Evolutionary conservation across 2,797 vertebrate genomes (phyloP).

Genomic region (Delichon dasypus): DNA sequence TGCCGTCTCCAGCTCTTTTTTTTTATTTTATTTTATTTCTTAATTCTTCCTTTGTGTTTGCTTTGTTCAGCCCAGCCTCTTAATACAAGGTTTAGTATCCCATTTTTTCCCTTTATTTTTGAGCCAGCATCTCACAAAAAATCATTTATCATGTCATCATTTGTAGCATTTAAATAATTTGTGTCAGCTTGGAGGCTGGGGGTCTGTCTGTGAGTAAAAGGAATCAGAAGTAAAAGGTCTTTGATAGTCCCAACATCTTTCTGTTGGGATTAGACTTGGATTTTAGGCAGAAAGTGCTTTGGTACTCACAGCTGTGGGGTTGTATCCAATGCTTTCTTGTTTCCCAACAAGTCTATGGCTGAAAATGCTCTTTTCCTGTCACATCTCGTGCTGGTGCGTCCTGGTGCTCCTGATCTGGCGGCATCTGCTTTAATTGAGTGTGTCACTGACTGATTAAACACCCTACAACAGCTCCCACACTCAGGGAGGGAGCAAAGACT

Average conservation of each 20-base stretch:
- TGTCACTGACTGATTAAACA: background rate
- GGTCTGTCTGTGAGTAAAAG: background rate
- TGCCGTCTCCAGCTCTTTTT: background rate
- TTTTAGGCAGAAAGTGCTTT: background rate
- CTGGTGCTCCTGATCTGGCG: background rate
- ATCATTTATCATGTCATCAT: background rate
- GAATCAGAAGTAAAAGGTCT: background rate
- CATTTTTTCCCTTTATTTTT: background rate
- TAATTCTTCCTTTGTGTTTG: slow-evolving; percentile 39
- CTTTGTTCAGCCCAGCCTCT: background rate
- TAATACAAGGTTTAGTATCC: background rate
- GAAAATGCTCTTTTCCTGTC: background rate
- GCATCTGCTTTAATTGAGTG: background rate
- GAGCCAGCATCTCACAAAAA: background rate
- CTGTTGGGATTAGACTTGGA: background rate
- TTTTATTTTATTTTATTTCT: background rate
- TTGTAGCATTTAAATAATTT: slow-evolving; percentile 12
- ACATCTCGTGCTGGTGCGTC: background rate
- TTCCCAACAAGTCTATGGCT: background rate
- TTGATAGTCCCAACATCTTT: background rate
- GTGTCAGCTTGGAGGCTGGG: background rate
- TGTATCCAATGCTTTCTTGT: background rate
- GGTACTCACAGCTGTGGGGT: background rate
- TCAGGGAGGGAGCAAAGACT: background rate
- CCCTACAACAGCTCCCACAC: background rate